phyloP scores from a whole-genome alignment of 1,140 invertebrate species.

The Lepeophtheirus salmonis region DNA sequence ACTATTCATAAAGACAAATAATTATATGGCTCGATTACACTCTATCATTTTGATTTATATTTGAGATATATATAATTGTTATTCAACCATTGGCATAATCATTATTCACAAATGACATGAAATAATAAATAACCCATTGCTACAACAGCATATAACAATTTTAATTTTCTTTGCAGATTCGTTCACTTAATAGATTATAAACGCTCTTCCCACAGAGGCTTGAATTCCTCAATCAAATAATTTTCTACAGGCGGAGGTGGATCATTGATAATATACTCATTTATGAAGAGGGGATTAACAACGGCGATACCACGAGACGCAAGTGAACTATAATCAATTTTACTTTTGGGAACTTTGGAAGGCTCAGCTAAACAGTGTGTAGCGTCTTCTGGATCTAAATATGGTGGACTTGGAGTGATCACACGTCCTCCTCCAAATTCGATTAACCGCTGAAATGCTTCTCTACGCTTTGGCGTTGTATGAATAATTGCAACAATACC shows the following conservation, averaged over 20 bases:
- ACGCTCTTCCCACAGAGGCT: background rate
- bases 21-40: no score
- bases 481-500: conserved; percentile 48
- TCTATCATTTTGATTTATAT: no score
- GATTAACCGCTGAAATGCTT: conserved; percentile 44
- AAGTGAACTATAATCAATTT: background rate
- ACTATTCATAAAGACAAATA: no score
- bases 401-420: conserved; percentile 33
- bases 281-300: conserved; percentile 37
- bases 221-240: conserved; percentile 25
- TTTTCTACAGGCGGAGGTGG: conserved; percentile 28
- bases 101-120: no score
- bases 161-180: no score
- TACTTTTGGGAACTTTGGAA: conserved; percentile 28
- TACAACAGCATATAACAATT: no score
- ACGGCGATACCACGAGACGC: conserved; percentile 29
- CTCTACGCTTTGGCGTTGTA: conserved; percentile 37
- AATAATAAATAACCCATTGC: no score
- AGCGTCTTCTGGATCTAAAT: conserved; percentile 24
- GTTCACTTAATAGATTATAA: no score
- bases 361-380: conserved; percentile 38
- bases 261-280: conserved; percentile 31
- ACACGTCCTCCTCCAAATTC: conserved; percentile 47
- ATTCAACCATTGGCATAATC: no score
- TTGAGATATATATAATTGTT: no score